Evolutionary conservation across 2,113 vertebrate genomes (phyloP).

Genomic region (Scopus umbretta): DNA sequence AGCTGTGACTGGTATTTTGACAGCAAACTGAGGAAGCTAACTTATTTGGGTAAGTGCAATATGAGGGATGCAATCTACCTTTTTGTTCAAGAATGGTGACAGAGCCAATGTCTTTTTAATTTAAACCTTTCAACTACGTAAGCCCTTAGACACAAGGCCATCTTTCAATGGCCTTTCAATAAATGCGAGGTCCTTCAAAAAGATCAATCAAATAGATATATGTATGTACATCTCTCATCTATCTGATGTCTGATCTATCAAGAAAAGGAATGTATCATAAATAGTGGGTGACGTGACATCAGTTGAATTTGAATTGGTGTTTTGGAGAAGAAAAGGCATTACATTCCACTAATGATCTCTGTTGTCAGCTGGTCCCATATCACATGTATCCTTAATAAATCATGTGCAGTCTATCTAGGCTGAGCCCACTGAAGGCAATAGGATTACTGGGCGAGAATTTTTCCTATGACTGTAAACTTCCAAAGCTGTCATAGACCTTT

Average conservation of each 20-base stretch:
- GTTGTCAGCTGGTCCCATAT: not conserved
- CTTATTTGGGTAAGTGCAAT: conserved; percentile 70
- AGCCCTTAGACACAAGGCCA: not conserved
- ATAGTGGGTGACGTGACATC: not conserved
- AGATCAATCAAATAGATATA: not conserved
- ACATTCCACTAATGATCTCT: not conserved
- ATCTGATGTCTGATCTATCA: not conserved
- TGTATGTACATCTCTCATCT: not conserved
- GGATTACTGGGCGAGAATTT: not conserved
- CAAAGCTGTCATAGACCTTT: not conserved
- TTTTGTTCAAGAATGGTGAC: not conserved
- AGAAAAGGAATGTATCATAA: not conserved
- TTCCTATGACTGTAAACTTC: not conserved
- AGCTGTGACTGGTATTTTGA: conserved; percentile 73
- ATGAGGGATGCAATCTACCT: fast-evolving
- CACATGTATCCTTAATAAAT: not conserved
- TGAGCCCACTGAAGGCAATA: not conserved
- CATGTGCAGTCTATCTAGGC: not conserved
- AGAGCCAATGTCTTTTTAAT: not conserved
- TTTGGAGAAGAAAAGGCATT: not conserved
- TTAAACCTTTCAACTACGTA: not conserved
- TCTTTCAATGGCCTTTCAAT: not conserved
- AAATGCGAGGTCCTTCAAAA: not conserved
- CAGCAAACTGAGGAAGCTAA: conserved; percentile 29
- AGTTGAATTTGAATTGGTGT: not conserved